Percentiles rank a stretch among this genome's conserved stretches.
phyloP scores from a whole-genome alignment of 2,888 invertebrate genomes.

The Pycnomerus fuliginosus region DNA sequence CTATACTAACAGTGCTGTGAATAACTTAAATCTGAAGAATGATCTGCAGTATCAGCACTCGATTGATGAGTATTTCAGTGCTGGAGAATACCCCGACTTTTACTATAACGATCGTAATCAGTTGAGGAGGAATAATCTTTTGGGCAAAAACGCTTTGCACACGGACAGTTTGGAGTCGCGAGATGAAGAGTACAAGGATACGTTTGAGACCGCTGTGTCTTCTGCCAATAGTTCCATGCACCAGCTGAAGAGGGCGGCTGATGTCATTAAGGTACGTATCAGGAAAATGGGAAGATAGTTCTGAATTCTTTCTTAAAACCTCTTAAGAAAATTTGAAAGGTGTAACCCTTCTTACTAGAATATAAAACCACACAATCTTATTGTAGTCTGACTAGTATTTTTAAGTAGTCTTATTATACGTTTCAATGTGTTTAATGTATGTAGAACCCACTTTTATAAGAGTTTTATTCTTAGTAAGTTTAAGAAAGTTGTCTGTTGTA shows the following conservation, averaged over 20 bases:
- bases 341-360: too few species aligned
- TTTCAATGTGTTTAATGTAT: too few species aligned
- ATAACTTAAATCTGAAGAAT: slow-evolving; percentile 15
- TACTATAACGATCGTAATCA: slow-evolving; percentile 32
- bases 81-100: slow-evolving; percentile 33
- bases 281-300: too few species aligned
- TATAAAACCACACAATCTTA: too few species aligned
- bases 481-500: too few species aligned
- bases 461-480: too few species aligned
- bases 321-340: too few species aligned
- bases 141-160: slow-evolving; percentile 49
- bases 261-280: too few species aligned
- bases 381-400: too few species aligned
- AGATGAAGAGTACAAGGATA: slow-evolving; percentile 58
- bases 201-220: slow-evolving; percentile 58
- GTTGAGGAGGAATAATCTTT: slow-evolving; percentile 10
- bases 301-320: too few species aligned
- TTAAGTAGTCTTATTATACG: too few species aligned
- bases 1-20: slow-evolving; percentile 22
- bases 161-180: slow-evolving; percentile 58
- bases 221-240: slow-evolving; percentile 51
- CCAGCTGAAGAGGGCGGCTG: slow-evolving; percentile 47
- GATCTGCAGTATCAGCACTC: slow-evolving; percentile 30
- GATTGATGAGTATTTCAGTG: slow-evolving; percentile 42
- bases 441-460: too few species aligned